phyloP scores from a whole-genome alignment of 2,888 invertebrate species.

The Drosophila rellima region DNA sequence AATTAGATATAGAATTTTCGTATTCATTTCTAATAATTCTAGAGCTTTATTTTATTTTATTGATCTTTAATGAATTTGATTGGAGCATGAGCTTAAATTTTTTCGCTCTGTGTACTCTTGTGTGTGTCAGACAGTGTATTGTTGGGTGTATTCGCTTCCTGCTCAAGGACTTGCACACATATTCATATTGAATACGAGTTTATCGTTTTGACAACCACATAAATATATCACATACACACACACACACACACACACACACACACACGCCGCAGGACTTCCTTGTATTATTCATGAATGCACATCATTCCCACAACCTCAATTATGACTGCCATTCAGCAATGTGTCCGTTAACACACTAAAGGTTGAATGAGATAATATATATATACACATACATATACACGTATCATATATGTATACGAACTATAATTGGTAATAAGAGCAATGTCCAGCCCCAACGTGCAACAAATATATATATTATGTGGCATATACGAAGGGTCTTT shows the following conservation, averaged over 20 bases:
- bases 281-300: conserved; percentile 78
- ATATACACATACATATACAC: conserved; percentile 2
- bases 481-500: background rate
- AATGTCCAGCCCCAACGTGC: background rate
- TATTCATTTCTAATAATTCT: too few species aligned
- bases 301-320: conserved; percentile 76
- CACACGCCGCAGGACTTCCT: conserved; percentile 41
- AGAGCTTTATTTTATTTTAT: too few species aligned
- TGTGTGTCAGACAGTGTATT: conserved; percentile 3
- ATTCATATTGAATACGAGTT: conserved; percentile 63
- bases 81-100: too few species aligned
- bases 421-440: conserved; percentile 21
- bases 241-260: conserved; percentile 29
- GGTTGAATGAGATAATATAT: conserved; percentile 29
- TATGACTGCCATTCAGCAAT: conserved; percentile 68
- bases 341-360: conserved; percentile 48
- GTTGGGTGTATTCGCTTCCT: conserved; percentile 45
- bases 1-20: too few species aligned
- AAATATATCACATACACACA: conserved; percentile 44
- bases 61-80: too few species aligned
- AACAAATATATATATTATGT: background rate
- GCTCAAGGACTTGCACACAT: conserved; percentile 56
- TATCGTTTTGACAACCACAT: conserved; percentile 54
- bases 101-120: conserved; percentile 6
- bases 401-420: background rate